Evolutionary conservation across 2,888 invertebrate genomes (phyloP).

Genomic region (Andrena trimmerana): DNA sequence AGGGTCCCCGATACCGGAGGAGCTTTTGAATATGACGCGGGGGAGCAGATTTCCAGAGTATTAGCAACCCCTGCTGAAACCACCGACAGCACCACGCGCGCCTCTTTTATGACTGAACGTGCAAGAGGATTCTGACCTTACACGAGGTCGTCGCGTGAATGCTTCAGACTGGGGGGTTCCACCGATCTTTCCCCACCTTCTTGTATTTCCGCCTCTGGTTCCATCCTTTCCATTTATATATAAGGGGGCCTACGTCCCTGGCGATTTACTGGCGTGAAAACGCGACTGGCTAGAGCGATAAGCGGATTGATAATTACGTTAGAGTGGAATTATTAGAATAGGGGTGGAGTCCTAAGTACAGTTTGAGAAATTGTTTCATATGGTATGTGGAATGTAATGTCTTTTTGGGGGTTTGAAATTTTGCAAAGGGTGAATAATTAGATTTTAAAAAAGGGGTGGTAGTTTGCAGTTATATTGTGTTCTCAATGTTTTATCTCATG

Average conservation of each 20-base stretch:
- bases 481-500: too few species aligned
- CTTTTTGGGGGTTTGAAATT: too few species aligned
- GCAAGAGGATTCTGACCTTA: conserved; percentile 47
- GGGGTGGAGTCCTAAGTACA: too few species aligned
- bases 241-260: conserved; percentile 1
- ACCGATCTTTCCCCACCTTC: conserved; percentile 19
- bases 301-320: conserved; percentile 30
- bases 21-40: conserved; percentile 49
- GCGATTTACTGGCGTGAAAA: conserved; percentile 27
- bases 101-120: conserved; percentile 42
- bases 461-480: too few species aligned
- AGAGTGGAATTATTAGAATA: too few species aligned
- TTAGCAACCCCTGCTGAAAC: conserved; percentile 56
- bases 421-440: too few species aligned
- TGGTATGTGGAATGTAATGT: not conserved
- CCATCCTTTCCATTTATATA: conserved; percentile 15
- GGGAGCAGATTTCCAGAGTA: conserved; percentile 62
- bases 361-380: too few species aligned
- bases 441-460: too few species aligned
- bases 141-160: conserved; percentile 34
- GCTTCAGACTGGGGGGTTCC: conserved; percentile 25
- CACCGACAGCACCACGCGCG: conserved; percentile 46
- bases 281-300: conserved; percentile 11
- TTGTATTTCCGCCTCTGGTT: not conserved
- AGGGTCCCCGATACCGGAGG: conserved; percentile 37